phyloP scores from a whole-genome alignment of 2,113 vertebrate species.

The Speoplatyrhinus poulsoni region DNA sequence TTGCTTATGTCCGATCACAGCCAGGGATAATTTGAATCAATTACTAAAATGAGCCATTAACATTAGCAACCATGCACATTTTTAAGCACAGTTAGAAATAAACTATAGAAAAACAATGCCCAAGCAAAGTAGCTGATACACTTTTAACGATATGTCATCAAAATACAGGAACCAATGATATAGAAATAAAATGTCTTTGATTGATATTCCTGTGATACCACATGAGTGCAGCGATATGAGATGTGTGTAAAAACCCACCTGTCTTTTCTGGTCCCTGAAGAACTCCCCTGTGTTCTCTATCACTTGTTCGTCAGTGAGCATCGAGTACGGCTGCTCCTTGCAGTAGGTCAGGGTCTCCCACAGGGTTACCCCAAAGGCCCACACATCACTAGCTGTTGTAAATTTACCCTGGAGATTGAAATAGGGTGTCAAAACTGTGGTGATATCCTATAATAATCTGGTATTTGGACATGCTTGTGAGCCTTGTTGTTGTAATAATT shows the following conservation, averaged over 20 bases:
- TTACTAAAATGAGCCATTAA: too few species aligned
- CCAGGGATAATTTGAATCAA: too few species aligned
- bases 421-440: not conserved
- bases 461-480: too few species aligned
- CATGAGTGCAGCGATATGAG: too few species aligned
- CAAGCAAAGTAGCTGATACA: not conserved
- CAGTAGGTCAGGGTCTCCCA: constrained; percentile 97
- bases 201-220: too few species aligned
- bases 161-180: too few species aligned
- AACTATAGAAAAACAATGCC: not conserved
- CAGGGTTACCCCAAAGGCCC: constrained; percentile 94
- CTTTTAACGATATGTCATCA: too few species aligned
- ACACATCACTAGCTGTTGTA: constrained; percentile 96
- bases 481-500: too few species aligned
- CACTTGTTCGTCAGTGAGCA: constrained; percentile 95
- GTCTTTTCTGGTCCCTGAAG: constrained; percentile 94
- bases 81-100: too few species aligned
- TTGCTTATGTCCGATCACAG: too few species aligned
- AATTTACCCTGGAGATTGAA: constrained; percentile 87
- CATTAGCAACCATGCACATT: too few species aligned
- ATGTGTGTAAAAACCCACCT: constrained; percentile 72
- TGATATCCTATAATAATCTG: not conserved
- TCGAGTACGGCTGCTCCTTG: constrained; percentile 93
- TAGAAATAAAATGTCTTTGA: not conserved
- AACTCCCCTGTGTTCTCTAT: constrained; percentile 99